These are phyloP conservation scores for Spicauda simplicius DNA, from an alignment of 2,888 invertebrate genomes.

Conservation along the genomic window DNA sequence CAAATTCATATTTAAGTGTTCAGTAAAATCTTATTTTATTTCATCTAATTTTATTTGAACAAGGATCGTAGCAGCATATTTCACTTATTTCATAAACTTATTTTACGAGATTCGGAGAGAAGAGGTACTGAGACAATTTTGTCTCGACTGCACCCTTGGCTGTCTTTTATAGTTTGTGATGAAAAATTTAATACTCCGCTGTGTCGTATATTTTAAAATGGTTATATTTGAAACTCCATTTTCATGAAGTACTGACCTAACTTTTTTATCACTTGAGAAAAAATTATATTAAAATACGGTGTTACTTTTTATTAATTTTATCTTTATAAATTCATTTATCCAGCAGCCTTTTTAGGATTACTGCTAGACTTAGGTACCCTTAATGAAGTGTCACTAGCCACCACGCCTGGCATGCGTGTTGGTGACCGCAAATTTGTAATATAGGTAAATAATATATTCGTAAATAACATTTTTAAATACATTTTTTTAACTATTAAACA, in stretches of 20 bases:
- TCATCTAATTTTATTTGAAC: not conserved
- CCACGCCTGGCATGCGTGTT: too few relatives aligned
- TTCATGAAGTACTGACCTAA: constrained; percentile 22
- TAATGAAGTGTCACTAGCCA: too few relatives aligned
- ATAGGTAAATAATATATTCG: too few relatives aligned
- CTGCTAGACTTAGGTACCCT: too few relatives aligned
- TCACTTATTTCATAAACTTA: constrained; percentile 1
- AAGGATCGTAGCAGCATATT: not conserved
- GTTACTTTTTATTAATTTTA: too few relatives aligned
- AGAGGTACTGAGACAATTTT: constrained; percentile 12
- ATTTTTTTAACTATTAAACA: too few relatives aligned
- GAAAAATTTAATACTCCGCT: constrained; percentile 36
- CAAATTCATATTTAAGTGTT: too few relatives aligned
- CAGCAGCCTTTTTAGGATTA: too few relatives aligned
- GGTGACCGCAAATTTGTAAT: too few relatives aligned
- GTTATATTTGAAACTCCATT: constrained; percentile 27
- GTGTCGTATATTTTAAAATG: constrained; percentile 31
- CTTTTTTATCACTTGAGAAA: constrained; percentile 11
- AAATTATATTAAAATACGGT: too few relatives aligned
- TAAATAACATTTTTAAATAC: too few relatives aligned
- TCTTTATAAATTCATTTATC: too few relatives aligned
- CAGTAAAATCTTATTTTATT: not conserved
- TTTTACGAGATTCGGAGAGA: not conserved
- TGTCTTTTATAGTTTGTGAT: constrained; percentile 28
- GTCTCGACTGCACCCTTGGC: constrained; percentile 21